phyloP scores from a whole-genome alignment of 2,797 vertebrate species.

The Melanotaenia pygmaea region DNA sequence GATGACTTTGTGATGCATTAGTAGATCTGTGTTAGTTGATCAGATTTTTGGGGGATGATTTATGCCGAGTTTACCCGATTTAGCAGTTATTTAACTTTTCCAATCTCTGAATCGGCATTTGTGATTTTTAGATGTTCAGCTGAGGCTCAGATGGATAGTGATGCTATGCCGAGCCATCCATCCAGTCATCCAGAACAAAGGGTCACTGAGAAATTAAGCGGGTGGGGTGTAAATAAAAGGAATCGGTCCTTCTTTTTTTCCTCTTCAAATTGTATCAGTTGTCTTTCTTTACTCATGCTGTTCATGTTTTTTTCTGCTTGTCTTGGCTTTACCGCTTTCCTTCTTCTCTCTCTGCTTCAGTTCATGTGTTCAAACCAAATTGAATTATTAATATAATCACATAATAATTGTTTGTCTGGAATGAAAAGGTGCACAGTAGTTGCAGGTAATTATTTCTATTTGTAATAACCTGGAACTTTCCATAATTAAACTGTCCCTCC shows the following conservation, averaged over 20 bases:
- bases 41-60: not conserved
- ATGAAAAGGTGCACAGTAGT: slow-evolving; percentile 65
- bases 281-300: not conserved
- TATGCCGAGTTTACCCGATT: not conserved
- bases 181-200: slow-evolving; percentile 13
- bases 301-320: slow-evolving; percentile 30
- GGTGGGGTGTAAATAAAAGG: slow-evolving; percentile 19
- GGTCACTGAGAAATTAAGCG: slow-evolving; percentile 27
- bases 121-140: not conserved
- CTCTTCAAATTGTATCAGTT: not conserved
- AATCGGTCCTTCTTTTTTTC: not conserved
- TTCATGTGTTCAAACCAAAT: slow-evolving; percentile 49
- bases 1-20: no score
- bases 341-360: slow-evolving; percentile 16
- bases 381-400: slow-evolving; percentile 62
- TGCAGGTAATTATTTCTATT: slow-evolving; percentile 60
- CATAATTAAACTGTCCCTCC: slow-evolving; percentile 44
- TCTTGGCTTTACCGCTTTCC: slow-evolving; percentile 38
- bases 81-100: not conserved
- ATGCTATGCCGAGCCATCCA: not conserved
- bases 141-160: not conserved
- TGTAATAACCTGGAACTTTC: slow-evolving; percentile 67
- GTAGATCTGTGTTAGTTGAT: not conserved
- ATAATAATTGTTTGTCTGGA: slow-evolving; percentile 60
- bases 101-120: not conserved